phyloP scores from a whole-genome alignment of 2,113 vertebrate species.

The Pleuronectes platessa region DNA sequence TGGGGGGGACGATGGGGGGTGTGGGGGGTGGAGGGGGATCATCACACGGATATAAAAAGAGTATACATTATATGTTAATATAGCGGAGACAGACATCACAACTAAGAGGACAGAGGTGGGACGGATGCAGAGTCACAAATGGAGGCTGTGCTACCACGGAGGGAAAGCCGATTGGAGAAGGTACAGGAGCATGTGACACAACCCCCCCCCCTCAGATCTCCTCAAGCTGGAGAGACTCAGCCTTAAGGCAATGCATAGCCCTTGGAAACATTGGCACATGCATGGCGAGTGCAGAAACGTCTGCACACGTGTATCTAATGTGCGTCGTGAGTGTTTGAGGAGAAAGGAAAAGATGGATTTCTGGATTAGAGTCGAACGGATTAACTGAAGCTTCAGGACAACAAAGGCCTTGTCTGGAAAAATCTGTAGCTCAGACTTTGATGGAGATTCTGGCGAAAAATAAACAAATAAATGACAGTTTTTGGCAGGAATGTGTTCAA shows the following conservation, averaged over 20 bases:
- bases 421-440: conserved; percentile 7
- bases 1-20: conserved; percentile 12
- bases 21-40: conserved; percentile 4
- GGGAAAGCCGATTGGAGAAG: neutral
- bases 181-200: neutral
- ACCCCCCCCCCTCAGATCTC: conserved; percentile 6
- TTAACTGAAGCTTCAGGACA: neutral
- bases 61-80: neutral
- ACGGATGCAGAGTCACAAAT: conserved; percentile 18
- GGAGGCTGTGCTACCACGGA: conserved; percentile 42
- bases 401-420: neutral
- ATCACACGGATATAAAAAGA: conserved; percentile 32
- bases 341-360: neutral
- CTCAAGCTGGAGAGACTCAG: conserved; percentile 54
- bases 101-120: neutral
- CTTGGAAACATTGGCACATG: conserved; percentile 81
- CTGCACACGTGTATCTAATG: conserved; percentile 28
- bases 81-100: neutral
- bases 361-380: neutral
- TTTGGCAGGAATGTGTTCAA: neutral
- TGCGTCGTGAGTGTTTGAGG: conserved; percentile 19
- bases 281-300: conserved; percentile 68
- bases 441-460: neutral
- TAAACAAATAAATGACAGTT: too few relatives aligned
- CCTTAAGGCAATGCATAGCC: conserved; percentile 83